Evolutionary conservation across 2,888 invertebrate species (phyloP).

Genomic region (Parnassius smintheus): DNA sequence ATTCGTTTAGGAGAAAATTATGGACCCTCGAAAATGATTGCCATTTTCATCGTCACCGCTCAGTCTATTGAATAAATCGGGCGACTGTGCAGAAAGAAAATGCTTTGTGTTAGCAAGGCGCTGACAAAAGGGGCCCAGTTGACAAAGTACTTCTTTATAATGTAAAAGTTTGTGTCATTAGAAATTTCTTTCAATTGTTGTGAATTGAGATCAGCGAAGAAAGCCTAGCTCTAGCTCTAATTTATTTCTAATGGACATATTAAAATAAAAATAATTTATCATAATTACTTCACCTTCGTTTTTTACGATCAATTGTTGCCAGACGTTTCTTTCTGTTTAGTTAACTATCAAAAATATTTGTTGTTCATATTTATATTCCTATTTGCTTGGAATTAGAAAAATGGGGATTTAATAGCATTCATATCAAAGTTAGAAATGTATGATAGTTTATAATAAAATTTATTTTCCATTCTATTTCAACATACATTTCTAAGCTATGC

Average conservation of each 20-base stretch:
- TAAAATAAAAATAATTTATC: neutral
- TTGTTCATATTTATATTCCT: no score
- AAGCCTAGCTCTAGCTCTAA: conserved; percentile 5
- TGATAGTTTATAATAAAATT: neutral
- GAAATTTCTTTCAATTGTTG: conserved; percentile 22
- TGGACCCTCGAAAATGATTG: conserved; percentile 56
- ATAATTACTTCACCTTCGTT: no score
- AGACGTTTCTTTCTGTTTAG: no score
- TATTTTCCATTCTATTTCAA: neutral
- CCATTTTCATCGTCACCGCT: conserved; percentile 39
- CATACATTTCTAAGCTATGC: neutral
- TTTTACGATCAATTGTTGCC: no score
- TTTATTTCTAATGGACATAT: conserved; percentile 1
- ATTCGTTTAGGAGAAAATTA: conserved; percentile 54
- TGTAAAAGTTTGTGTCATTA: conserved; percentile 23
- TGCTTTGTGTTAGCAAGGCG: conserved; percentile 25
- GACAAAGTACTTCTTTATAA: conserved; percentile 24
- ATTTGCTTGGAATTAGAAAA: no score
- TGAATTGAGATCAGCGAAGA: conserved; percentile 10
- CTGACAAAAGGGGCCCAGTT: conserved; percentile 24
- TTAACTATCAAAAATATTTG: no score
- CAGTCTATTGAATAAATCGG: conserved; percentile 43
- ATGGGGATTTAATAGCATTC: no score
- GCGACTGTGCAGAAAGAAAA: conserved; percentile 32
- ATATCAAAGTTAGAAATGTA: no score